Evolutionary conservation across 2,888 invertebrate species (phyloP).

Genomic region (Ernsta delagoae): DNA sequence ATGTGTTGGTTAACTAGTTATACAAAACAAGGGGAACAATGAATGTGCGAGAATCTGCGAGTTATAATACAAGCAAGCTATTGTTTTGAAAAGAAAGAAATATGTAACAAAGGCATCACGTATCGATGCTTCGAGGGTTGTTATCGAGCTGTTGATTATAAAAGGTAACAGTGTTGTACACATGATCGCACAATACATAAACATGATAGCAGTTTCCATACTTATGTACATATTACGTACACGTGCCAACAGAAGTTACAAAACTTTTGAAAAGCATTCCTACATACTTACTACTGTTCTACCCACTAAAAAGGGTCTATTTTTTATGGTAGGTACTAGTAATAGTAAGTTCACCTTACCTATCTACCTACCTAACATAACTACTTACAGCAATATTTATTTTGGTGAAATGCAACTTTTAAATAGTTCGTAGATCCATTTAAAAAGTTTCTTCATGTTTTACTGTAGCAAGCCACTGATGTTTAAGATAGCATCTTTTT

Average conservation of each 20-base stretch:
- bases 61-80: neutral
- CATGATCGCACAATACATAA: too few species aligned
- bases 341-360: too few species aligned
- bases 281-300: too few species aligned
- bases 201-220: too few species aligned
- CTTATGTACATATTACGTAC: too few species aligned
- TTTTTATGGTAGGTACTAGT: too few species aligned
- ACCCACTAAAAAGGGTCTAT: too few species aligned
- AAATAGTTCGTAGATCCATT: neutral
- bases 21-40: constrained; percentile 4
- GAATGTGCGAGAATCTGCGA: neutral
- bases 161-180: too few species aligned
- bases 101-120: neutral
- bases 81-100: constrained; percentile 6
- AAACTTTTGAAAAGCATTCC: too few species aligned
- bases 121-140: neutral
- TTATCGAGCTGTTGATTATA: neutral
- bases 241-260: too few species aligned
- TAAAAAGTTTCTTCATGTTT: constrained; percentile 1
- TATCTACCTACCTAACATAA: too few species aligned
- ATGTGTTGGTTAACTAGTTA: neutral
- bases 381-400: too few species aligned
- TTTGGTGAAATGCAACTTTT: neutral
- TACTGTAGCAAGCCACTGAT: neutral
- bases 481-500: constrained; percentile 5